These are phyloP conservation scores for Streptopelia turtur DNA, from an alignment of 2,797 vertebrate genomes.

Conservation along the genomic window DNA sequence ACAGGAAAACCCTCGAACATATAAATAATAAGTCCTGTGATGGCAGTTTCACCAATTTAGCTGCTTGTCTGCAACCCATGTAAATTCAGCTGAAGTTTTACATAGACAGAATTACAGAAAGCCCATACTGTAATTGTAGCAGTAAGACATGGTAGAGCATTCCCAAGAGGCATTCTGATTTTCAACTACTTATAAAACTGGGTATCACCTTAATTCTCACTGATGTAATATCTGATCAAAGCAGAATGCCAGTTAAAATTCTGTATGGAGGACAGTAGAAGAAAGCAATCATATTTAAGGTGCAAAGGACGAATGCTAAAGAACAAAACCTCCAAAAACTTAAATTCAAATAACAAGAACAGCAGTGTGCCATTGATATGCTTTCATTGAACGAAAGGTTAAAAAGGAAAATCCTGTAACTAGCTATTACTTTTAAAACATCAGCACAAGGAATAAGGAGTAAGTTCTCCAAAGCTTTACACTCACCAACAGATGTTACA, in stretches of 20 bases:
- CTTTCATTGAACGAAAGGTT: not conserved
- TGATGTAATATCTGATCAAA: not conserved
- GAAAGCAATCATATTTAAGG: not conserved
- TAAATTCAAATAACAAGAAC: not conserved
- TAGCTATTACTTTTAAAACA: not conserved
- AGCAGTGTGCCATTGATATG: not conserved
- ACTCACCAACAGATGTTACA: not conserved
- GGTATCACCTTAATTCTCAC: not conserved
- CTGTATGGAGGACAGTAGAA: not conserved
- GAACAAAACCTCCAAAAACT: not conserved
- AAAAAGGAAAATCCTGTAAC: not conserved
- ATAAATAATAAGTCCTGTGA: not conserved
- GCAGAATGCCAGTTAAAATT: not conserved
- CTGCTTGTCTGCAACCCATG: not conserved
- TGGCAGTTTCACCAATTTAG: not conserved
- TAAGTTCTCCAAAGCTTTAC: not conserved
- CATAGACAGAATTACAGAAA: not conserved
- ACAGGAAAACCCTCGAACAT: not conserved
- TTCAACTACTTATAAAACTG: not conserved
- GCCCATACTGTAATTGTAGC: not conserved
- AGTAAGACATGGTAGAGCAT: not conserved
- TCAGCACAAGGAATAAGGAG: not conserved
- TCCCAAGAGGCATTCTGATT: not conserved
- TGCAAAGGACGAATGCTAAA: not conserved
- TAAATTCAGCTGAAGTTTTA: constrained; percentile 9